Base-by-base conservation (phyloP, 1,140 invertebrate genomes). In the Pseudomyrmex gracilis region DNA sequence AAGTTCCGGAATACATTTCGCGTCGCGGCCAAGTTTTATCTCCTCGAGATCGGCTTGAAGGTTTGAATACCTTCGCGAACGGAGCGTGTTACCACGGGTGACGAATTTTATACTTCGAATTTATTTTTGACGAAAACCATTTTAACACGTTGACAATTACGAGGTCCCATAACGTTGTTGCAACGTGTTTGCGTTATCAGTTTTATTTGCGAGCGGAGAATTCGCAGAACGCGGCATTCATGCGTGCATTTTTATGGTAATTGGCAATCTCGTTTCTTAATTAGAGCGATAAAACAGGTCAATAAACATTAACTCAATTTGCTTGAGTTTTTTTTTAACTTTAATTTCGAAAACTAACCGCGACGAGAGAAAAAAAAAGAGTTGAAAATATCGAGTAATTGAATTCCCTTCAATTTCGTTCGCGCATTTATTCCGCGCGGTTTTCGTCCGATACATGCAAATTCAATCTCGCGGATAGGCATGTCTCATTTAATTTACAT, bases 401-500 rank as follows among this genome's bases (percentile, higher is more conserved):
- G 17, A 58, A 71, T 71, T 80, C 76, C 20, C 55, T 58, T 49
- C 20, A 80, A 80, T 71, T 60, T 70, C 24, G n/a, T 67, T 5
- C 34, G 13, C 45, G 73, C 24, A 66, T 66, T 63, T 20, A 77
- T 67, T 67, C 2, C 24, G 34, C 73, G 73, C 73, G 55, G 9
- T 15, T 73, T 60, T 55, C 73, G 12, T 2, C n/a, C 24, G 53
- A 12, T 53, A 53, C 5, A 77, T 49, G 76, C 22, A 71, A 80
- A 71, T 57, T 43, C 66, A 60, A 60, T 70, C 66, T 58, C 43
- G 55, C 66, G 76, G 34, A 45, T 15, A 57, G 63, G 34, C 53
- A 58, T 70, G 64, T 57, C 64, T n/a, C 34, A 47, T 64, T 78
- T 78, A 78, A 78, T 78, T 78, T 78, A 78, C 64, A 78, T 70